Conservation (phyloP, 2,797 vertebrate genomes). For the Kryptopterus vitreolus region DNA sequence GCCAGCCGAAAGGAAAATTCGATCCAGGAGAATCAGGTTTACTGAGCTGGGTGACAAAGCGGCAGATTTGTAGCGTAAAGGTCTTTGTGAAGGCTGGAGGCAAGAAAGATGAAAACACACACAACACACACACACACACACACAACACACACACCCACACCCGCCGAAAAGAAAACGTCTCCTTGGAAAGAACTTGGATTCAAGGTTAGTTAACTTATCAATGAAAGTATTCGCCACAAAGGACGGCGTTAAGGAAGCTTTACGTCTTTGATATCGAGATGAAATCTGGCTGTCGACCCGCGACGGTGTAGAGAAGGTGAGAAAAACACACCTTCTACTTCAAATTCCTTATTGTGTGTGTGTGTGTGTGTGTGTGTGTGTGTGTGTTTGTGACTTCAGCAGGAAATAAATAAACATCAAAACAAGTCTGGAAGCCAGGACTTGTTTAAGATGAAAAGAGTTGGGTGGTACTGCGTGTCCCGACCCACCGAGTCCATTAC, state of each 20-base stretch:
- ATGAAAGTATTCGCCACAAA: background rate
- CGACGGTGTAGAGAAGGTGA: background rate
- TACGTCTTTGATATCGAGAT: background rate
- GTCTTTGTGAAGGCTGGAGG: background rate
- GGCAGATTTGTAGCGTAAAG: slow-evolving; percentile 7
- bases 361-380: background rate
- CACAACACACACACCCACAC: background rate
- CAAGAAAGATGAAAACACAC: background rate
- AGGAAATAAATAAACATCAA: background rate
- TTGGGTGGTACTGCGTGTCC: background rate
- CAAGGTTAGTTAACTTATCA: slow-evolving; percentile 16
- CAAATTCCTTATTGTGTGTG: background rate
- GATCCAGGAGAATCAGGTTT: slow-evolving; percentile 5
- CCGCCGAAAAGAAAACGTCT: background rate
- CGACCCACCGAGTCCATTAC: slow-evolving; percentile 25
- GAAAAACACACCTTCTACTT: too few species aligned
- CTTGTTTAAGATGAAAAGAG: background rate
- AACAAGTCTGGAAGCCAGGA: background rate
- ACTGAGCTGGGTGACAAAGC: slow-evolving; percentile 10
- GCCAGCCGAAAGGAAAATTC: slow-evolving; percentile 9
- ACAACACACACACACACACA: background rate
- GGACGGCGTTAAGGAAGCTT: background rate
- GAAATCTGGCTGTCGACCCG: background rate
- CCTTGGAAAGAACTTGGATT: background rate
- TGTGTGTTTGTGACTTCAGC: too few species aligned